Percentiles rank a stretch among this genome's conserved stretches.
These are phyloP conservation scores for Malurus melanocephalus DNA, from an alignment of 2,113 vertebrate species.

Conservation along the genomic window DNA sequence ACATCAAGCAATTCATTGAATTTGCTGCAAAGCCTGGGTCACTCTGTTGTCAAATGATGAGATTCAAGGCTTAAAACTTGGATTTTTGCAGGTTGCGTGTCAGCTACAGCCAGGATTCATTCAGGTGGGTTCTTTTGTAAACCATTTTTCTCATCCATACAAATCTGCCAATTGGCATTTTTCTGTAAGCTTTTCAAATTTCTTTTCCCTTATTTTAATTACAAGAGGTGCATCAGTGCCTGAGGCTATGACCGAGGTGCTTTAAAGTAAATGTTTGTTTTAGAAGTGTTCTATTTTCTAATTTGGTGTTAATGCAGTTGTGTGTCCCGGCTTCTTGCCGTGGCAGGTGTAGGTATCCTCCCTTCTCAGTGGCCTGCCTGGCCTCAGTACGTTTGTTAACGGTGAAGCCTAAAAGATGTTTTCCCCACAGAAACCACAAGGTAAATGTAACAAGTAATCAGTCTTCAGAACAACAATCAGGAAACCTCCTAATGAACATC, in stretches of 20 bases:
- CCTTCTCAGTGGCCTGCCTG: background rate
- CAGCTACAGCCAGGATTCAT: background rate
- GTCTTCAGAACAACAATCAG: constrained; percentile 68
- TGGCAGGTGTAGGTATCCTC: background rate
- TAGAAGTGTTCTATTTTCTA: background rate
- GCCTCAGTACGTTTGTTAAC: constrained; percentile 31
- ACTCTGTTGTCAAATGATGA: background rate
- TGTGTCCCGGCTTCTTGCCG: background rate
- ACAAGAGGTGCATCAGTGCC: background rate
- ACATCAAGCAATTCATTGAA: background rate
- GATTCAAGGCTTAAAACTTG: background rate
- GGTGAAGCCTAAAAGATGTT: constrained; percentile 61
- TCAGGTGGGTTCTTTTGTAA: background rate
- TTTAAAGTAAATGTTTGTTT: constrained; percentile 27
- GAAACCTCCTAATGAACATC: constrained; percentile 68
- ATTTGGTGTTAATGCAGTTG: background rate
- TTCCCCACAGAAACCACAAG: constrained; percentile 70
- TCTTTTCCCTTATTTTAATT: background rate
- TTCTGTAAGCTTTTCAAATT: background rate
- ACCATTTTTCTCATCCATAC: background rate
- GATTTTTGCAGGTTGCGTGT: background rate
- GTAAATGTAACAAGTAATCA: constrained; percentile 72
- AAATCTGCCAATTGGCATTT: background rate
- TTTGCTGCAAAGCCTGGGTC: background rate
- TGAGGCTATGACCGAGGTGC: background rate